Evolutionary conservation across 2,113 vertebrate genomes (phyloP).

Genomic region (Neopipo cinnamomea): DNA sequence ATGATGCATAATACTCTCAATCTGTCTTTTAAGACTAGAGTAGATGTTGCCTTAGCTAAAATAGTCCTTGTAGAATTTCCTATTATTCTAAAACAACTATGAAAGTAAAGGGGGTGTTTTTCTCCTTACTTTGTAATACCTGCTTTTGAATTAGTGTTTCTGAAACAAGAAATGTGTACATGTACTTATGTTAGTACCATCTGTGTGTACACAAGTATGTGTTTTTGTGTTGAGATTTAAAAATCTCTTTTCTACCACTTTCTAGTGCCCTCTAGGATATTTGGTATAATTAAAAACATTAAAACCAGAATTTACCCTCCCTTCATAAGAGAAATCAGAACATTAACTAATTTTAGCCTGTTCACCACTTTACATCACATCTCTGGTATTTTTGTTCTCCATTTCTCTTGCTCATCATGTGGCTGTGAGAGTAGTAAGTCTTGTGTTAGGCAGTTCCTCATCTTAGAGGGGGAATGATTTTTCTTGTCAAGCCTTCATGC

Average conservation of each 20-base stretch:
- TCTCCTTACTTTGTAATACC: neutral
- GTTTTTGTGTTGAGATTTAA: neutral
- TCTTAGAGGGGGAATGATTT: neutral
- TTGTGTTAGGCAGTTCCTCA: constrained; percentile 1
- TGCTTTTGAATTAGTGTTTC: neutral
- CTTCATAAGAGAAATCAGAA: neutral
- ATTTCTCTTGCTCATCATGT: neutral
- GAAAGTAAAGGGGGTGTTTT: neutral
- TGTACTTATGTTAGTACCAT: neutral
- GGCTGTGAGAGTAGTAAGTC: neutral
- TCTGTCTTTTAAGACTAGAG: neutral
- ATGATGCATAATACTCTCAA: neutral
- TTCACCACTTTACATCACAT: neutral
- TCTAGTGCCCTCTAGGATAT: neutral
- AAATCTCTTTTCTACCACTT: neutral
- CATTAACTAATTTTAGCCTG: neutral
- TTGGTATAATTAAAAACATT: neutral
- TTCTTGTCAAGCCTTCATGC: neutral
- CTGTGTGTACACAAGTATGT: accelerated
- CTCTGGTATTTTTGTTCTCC: neutral
- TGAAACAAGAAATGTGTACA: neutral
- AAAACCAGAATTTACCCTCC: neutral
- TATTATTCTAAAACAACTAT: neutral
- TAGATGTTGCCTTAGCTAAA: neutral
- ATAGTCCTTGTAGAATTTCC: neutral